phyloP scores from a whole-genome alignment of 2,888 invertebrate species.

The Drosophila sordidapex region DNA sequence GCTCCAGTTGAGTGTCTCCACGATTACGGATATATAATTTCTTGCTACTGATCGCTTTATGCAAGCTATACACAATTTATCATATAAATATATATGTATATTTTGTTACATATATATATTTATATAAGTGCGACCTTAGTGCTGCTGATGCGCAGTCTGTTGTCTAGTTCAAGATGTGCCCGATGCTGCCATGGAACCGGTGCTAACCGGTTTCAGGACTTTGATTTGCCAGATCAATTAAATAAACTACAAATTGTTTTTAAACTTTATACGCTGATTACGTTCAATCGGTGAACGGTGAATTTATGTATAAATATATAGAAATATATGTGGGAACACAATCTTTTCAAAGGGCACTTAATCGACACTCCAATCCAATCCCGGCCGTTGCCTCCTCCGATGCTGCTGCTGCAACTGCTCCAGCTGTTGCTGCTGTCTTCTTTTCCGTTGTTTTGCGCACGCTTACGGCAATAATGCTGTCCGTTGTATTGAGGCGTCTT shows the following conservation, averaged over 20 bases:
- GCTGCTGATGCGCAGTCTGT: conserved; percentile 63
- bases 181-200: conserved; percentile 44
- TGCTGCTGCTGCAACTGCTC: background rate
- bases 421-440: background rate
- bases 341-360: conserved; percentile 28
- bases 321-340: conserved; percentile 11
- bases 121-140: conserved; percentile 69
- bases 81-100: conserved; percentile 54
- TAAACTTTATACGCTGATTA: conserved; percentile 44
- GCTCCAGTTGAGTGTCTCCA: conserved; percentile 44
- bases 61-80: conserved; percentile 70
- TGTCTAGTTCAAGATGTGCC: conserved; percentile 54
- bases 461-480: conserved; percentile 49
- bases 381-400: background rate
- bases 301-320: conserved; percentile 16
- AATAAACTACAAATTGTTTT: conserved; percentile 55
- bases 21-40: conserved; percentile 31
- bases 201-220: conserved; percentile 47
- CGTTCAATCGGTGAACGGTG: conserved; percentile 25
- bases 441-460: conserved; percentile 64
- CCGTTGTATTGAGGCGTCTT: too few species aligned
- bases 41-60: conserved; percentile 44
- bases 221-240: conserved; percentile 51
- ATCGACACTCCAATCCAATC: conserved; percentile 35
- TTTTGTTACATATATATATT: conserved; percentile 16